phyloP scores from a whole-genome alignment of 2,888 invertebrate species.

The Loripinus fragilis region DNA sequence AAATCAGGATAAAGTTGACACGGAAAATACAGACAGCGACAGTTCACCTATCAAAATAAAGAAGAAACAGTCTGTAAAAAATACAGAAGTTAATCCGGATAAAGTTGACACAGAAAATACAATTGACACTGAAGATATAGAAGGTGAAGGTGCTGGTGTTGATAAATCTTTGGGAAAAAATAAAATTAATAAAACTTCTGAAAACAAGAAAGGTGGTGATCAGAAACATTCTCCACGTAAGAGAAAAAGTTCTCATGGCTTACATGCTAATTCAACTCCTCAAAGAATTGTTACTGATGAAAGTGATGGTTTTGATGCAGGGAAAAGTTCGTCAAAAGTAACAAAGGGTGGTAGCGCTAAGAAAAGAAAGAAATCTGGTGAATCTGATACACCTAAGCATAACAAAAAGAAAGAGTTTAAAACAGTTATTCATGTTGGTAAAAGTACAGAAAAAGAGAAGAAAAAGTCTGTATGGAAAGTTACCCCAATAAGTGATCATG shows the following conservation, averaged over 20 bases:
- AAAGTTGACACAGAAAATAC: too few species aligned
- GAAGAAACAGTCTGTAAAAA: constrained; percentile 22
- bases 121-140: background rate
- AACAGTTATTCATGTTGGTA: constrained; percentile 13
- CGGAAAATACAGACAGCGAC: background rate
- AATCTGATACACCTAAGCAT: background rate
- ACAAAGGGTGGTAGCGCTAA: background rate
- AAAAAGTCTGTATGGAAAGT: background rate
- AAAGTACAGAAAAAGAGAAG: background rate
- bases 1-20: too few species aligned
- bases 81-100: too few species aligned
- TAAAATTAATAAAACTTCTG: too few species aligned
- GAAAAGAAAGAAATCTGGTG: background rate
- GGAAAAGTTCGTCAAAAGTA: background rate
- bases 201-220: background rate
- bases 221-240: background rate
- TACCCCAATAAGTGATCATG: background rate
- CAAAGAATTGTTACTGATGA: background rate
- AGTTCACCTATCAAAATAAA: constrained; percentile 38
- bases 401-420: constrained; percentile 2
- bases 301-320: background rate
- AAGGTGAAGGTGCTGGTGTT: background rate
- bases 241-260: background rate
- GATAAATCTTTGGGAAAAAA: too few species aligned
- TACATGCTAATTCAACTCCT: background rate